Conservation (phyloP, 1,140 invertebrate species). For the Hycleus phaleratus region DNA sequence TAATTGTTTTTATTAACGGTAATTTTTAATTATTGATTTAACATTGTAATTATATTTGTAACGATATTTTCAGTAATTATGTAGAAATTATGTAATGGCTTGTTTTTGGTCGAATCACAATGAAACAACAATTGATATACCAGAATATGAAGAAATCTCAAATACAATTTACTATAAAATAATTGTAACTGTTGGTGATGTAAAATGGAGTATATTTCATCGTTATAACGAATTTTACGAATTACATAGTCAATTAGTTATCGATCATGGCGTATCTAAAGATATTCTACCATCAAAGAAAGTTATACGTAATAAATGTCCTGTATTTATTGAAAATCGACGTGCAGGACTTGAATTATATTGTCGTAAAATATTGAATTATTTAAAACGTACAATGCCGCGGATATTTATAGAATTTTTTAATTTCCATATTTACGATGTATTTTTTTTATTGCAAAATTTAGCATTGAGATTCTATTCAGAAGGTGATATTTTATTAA, state of each 20-base stretch:
- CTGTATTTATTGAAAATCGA: conserved; percentile 78
- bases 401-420: conserved; percentile 68
- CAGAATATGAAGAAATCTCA: conserved; percentile 46
- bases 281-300: conserved; percentile 87
- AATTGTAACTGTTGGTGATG: conserved; percentile 55
- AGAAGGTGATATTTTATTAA: conserved; percentile 58
- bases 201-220: conserved; percentile 74
- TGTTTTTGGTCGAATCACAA: conserved; percentile 52
- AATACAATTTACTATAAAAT: conserved; percentile 62
- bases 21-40: no score
- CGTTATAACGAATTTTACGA: conserved; percentile 86
- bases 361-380: conserved; percentile 65
- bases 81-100: conserved; percentile 45
- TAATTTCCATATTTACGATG: conserved; percentile 75
- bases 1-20: no score
- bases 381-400: conserved; percentile 67
- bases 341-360: conserved; percentile 72
- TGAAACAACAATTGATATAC: conserved; percentile 52
- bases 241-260: conserved; percentile 73
- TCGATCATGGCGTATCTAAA: conserved; percentile 69
- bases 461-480: conserved; percentile 63
- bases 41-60: no score
- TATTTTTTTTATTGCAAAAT: conserved; percentile 70
- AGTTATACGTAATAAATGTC: conserved; percentile 56
- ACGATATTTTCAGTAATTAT: no score